These are phyloP conservation scores for Bombyx mori DNA, from an alignment of 1,140 invertebrate genomes.

Conservation along the genomic window DNA sequence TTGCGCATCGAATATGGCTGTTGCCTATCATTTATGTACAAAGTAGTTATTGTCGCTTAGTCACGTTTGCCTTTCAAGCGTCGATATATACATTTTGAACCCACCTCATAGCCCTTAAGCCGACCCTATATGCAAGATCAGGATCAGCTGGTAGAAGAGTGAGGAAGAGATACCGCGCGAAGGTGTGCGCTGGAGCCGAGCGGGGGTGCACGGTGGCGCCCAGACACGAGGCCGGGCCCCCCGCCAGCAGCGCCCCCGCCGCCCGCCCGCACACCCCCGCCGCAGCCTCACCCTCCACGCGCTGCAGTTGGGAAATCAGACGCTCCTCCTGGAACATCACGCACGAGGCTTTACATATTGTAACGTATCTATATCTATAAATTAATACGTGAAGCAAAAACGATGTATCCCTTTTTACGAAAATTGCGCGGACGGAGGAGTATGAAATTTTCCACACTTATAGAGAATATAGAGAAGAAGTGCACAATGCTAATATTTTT, in stretches of 20 bases:
- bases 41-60: too few species aligned
- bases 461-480: too few species aligned
- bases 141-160: slow-evolving; percentile 80
- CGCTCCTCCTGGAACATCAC: slow-evolving; percentile 77
- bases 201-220: slow-evolving; percentile 84
- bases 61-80: too few species aligned
- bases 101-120: slow-evolving; percentile 74
- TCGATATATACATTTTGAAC: not conserved
- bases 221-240: slow-evolving; percentile 81
- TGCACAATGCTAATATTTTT: too few species aligned
- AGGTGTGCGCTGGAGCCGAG: slow-evolving; percentile 86
- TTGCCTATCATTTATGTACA: too few species aligned
- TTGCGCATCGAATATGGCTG: too few species aligned
- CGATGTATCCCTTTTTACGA: too few species aligned
- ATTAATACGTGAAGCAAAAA: too few species aligned
- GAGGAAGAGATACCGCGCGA: slow-evolving; percentile 84
- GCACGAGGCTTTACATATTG: too few species aligned
- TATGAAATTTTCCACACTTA: too few species aligned
- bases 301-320: slow-evolving; percentile 81
- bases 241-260: slow-evolving; percentile 76
- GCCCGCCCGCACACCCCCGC: slow-evolving; percentile 74
- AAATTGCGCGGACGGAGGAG: too few species aligned
- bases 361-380: too few species aligned
- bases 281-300: slow-evolving; percentile 82
- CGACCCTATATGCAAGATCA: slow-evolving; percentile 82